These are phyloP conservation scores for Notodonta ziczac DNA, from an alignment of 2,888 invertebrate genomes.

Conservation along the genomic window DNA sequence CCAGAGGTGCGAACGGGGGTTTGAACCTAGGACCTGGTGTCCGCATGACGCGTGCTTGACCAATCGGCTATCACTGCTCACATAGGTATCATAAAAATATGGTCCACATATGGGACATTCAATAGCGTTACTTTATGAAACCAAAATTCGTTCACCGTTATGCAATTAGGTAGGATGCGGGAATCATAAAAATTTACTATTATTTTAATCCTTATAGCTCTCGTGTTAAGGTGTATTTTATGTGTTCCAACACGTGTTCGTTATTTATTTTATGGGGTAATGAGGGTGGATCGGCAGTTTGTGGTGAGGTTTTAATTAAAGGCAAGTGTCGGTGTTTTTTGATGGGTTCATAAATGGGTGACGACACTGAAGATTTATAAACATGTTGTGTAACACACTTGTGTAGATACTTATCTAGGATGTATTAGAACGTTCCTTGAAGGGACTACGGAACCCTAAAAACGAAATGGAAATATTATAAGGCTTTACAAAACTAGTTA, in stretches of 20 bases:
- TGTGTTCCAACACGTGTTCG: conserved; percentile 2
- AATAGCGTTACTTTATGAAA: conserved; percentile 18
- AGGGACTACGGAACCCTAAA: no score
- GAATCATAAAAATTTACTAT: neutral
- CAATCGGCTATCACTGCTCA: no score
- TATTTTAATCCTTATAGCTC: conserved; percentile 2
- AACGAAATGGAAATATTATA: no score
- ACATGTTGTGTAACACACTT: no score
- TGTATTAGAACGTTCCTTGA: no score
- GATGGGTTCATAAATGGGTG: neutral
- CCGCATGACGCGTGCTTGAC: no score
- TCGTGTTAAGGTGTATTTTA: accelerated
- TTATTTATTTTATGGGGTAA: conserved; percentile 36
- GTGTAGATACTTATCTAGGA: no score
- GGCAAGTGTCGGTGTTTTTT: conserved; percentile 15
- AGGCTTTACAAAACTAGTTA: no score
- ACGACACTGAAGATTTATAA: neutral
- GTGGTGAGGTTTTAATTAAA: conserved; percentile 31
- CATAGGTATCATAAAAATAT: conserved; percentile 24
- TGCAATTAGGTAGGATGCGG: conserved; percentile 31
- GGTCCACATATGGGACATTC: conserved; percentile 20
- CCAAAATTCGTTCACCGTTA: conserved; percentile 30
- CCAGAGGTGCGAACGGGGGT: no score
- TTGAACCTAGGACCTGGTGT: no score
- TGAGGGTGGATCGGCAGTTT: conserved; percentile 27